Evolutionary conservation across 2,113 vertebrate genomes (phyloP).

Genomic region (Pollimyrus isidori): DNA sequence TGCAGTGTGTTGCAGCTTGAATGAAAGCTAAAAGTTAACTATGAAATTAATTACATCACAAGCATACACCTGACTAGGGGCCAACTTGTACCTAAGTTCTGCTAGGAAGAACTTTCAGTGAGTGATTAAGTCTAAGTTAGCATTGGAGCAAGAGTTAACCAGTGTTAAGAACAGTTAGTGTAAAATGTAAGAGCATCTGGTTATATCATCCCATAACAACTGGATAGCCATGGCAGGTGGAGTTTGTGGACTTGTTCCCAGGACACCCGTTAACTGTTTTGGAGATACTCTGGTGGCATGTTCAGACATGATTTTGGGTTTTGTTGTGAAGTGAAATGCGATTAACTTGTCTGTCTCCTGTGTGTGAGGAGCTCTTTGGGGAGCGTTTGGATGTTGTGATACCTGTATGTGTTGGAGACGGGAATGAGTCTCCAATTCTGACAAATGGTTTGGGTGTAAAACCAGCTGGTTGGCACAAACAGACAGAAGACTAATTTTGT

Average conservation of each 20-base stretch:
- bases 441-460: background rate
- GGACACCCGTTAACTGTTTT: background rate
- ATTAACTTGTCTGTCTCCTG: background rate
- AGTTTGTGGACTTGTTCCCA: background rate
- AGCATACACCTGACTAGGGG: background rate
- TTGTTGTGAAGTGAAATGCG: background rate
- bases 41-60: background rate
- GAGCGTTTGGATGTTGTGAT: background rate
- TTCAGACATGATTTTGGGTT: background rate
- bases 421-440: background rate
- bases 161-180: background rate
- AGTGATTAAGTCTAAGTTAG: background rate
- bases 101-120: background rate
- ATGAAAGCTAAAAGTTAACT: background rate
- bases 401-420: background rate
- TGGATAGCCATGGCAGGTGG: background rate
- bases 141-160: background rate
- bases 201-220: background rate
- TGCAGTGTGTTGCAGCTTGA: background rate
- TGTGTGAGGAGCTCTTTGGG: background rate
- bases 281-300: background rate
- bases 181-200: background rate
- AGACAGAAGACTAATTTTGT: slow-evolving; percentile 11
- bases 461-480: background rate
- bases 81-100: background rate